Conservation (phyloP, 2,113 vertebrate genomes). For the Festucalex cinctus region DNA sequence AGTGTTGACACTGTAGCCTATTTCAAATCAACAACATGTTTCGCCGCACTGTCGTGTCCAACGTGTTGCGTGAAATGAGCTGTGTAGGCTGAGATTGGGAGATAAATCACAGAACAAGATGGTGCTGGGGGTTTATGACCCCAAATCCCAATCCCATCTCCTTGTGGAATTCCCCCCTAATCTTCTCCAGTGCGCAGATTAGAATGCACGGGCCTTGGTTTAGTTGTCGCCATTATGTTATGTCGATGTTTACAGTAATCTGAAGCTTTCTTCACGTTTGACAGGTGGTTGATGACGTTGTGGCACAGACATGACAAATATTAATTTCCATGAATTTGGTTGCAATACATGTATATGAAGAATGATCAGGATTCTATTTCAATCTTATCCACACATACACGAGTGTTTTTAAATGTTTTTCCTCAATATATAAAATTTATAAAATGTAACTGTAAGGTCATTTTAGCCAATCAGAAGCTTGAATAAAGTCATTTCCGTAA, state of each 20-base stretch:
- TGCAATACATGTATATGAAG: background rate
- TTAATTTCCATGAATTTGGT: conserved; percentile 2
- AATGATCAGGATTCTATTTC: background rate
- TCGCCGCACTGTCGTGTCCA: background rate
- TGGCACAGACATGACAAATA: conserved; percentile 10
- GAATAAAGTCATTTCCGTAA: too few relatives aligned
- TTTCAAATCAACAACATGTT: conserved; percentile 2
- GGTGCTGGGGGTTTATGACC: conserved; percentile 51
- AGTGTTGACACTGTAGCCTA: background rate
- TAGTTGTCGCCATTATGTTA: conserved; percentile 48
- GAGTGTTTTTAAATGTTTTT: background rate
- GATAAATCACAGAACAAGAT: conserved; percentile 62
- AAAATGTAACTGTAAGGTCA: background rate
- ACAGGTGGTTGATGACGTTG: conserved; percentile 47
- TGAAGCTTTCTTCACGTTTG: conserved; percentile 48
- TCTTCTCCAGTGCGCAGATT: conserved; percentile 63
- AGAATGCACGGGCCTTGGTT: conserved; percentile 61
- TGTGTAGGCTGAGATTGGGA: conserved; percentile 45
- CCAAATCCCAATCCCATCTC: conserved; percentile 59
- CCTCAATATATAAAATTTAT: too few relatives aligned
- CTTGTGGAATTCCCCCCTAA: conserved; percentile 69
- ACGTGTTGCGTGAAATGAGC: conserved; percentile 35
- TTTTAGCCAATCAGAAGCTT: background rate
- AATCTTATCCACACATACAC: background rate
- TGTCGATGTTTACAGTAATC: conserved; percentile 59